Base-by-base conservation (phyloP, 2,113 vertebrate genomes). In the Nesoenas mayeri region DNA sequence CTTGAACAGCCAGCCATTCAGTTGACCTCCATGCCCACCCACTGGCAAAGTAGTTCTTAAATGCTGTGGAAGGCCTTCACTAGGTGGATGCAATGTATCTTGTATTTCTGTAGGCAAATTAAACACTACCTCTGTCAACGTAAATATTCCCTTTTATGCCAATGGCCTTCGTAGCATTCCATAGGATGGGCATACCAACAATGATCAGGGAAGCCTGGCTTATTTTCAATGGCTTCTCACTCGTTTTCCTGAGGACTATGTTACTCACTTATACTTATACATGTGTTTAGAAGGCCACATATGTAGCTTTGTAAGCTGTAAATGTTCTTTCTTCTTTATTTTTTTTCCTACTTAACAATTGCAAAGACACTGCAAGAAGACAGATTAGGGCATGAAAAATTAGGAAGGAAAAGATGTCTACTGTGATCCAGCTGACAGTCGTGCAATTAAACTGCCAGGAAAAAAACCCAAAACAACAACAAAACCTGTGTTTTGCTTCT, bases 371-470 rank as follows among this genome's bases (percentile, higher is more conserved):
- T 66, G 57, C 60, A 48, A 70, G 54, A 89, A 92, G 79, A 88
- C 87, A 96, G 85, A 85, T 54, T 81, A 92, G 61, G 74, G 81
- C 79, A 83, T 62, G 61, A 94, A 93, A 85, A 88, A 96, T 91
- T 78, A 93, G 84, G 93, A 90, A 94, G 80, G 85, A 96, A 94
- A 91, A 92, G 85, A 85, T 91, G 83, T 97, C 97, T 96, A 86
- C 95, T 96, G 82, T 96, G 94, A 97, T 97, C 84, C 85, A 95
- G 80, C 62, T 97, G 97, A 98, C 96, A 98, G 91, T 85, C 0
- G 14, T 95, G 86, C 95, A 97, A 97, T 98, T 98, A 98, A 96
- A 93, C 91, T 98, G 96, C 94, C 96, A 97, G 92, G 77, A 83
- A 50, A 90, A 73, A 92, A 92, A 84, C 5, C 81, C 81, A n/a